Base-by-base conservation (phyloP, 2,797 vertebrate species). In the Coregonus suidteri region DNA sequence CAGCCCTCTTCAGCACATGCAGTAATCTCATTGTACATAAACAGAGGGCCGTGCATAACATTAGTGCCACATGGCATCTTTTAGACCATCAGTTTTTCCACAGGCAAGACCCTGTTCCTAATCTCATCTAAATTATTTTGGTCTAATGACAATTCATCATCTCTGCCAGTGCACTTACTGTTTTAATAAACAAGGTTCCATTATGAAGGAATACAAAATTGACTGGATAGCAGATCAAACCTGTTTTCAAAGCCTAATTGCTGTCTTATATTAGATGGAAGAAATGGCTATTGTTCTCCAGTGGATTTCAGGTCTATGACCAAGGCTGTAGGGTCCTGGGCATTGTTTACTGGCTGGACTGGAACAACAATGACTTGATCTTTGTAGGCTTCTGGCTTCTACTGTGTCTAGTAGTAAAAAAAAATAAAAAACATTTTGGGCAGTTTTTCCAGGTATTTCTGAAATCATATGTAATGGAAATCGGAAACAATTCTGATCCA, bases 11-110 rank as follows among this genome's bases (percentile, higher is more conserved):
- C 85, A 86, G 82, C 53, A 73, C 75, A 53, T 92, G 30, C 59
- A 30, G 3, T 64, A 88, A 93, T 93, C 89, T 88, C 82, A 89
- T 92, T 82, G 84, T 80, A 85, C 89, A 71, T 1, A 81, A 86
- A 78, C 81, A 79, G 85, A 82, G 81, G 77, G 77, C 80, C 83
- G 78, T 75, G 81, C 76, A 81, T 82, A 86, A 81, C 85, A 71
- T 76, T 52, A 68, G 59, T 52, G 75, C 47, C 77, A 76, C n/a
- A 59, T 75, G 79, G 15, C 15, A 1, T 51, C 37, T 6, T 65
- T 71, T 66, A 74, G 41, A 73, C 51, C 71, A 73, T 78, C 72
- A 35, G 37, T 88, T 77, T 71, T 75, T 75, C 53, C 53, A 72
- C 70, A 68, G 14, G 78, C 77, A 79, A 65, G 65, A 77, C 83